Percentiles rank a stretch among this genome's conserved stretches.
These are phyloP conservation scores for Argyra leucocephala DNA, from an alignment of 2,888 invertebrate genomes.

Conservation along the genomic window DNA sequence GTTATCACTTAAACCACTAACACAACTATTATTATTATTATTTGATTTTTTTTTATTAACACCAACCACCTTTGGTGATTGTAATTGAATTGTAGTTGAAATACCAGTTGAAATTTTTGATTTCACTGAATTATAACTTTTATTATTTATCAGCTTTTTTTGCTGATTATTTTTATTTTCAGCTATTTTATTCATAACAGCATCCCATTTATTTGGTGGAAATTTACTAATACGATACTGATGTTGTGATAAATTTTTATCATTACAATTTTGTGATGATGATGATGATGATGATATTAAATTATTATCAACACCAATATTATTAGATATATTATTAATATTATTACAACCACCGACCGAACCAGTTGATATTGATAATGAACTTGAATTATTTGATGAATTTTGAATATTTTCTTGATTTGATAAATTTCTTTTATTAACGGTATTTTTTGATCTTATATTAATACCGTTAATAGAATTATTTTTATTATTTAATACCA, in stretches of 20 bases:
- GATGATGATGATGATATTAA: background rate
- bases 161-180: conserved; percentile 47
- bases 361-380: conserved; percentile 5
- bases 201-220: conserved; percentile 58
- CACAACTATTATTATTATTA: conserved; percentile 20
- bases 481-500: background rate
- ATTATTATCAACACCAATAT: conserved; percentile 7
- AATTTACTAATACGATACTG: conserved; percentile 19
- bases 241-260: conserved; percentile 4
- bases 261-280: too few species aligned
- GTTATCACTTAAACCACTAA: conserved; percentile 24
- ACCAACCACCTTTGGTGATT: conserved; percentile 34
- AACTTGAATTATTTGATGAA: conserved; percentile 11
- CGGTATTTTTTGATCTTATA: background rate
- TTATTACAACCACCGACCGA: background rate
- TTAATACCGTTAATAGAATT: background rate
- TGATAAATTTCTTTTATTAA: background rate
- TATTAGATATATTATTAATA: conserved; percentile 7
- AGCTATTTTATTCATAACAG: conserved; percentile 73
- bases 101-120: conserved; percentile 63
- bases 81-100: conserved; percentile 34
- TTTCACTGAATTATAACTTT: conserved; percentile 75
- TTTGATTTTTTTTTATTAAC: conserved; percentile 22
- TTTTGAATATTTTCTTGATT: background rate
- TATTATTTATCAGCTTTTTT: conserved; percentile 47